Conservation (phyloP, 2,113 vertebrate genomes). For the Cyprinodon variegatus region DNA sequence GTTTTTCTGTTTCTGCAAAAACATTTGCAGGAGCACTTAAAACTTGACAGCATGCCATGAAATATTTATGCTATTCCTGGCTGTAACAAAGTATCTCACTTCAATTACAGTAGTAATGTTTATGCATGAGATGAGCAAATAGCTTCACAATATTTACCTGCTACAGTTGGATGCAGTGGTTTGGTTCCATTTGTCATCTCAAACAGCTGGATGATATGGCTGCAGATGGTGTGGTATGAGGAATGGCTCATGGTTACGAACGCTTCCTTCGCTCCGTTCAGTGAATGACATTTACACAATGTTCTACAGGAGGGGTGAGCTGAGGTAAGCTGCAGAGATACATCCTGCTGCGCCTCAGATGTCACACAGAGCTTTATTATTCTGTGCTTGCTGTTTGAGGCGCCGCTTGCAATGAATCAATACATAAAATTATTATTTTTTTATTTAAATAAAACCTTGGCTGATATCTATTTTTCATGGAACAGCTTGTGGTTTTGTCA, state of each 20-base stretch:
- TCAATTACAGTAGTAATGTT: conserved; percentile 64
- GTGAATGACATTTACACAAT: conserved; percentile 56
- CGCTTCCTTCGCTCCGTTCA: conserved; percentile 51
- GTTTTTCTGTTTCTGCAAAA: conserved; percentile 53
- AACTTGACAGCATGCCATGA: conserved; percentile 63
- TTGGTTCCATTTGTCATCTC: conserved; percentile 59
- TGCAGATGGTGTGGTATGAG: conserved; percentile 7
- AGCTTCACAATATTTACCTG: conserved; percentile 46
- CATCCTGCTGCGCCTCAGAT: conserved; percentile 32
- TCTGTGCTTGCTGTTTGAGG: conserved; percentile 17
- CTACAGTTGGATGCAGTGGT: conserved; percentile 48
- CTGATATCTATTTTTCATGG: neutral
- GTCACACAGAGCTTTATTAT: conserved; percentile 47
- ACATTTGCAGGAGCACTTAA: conserved; percentile 65
- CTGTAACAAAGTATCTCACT: conserved; percentile 46
- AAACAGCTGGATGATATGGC: conserved; percentile 47
- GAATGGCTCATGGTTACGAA: conserved; percentile 43
- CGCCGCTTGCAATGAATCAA: conserved; percentile 26
- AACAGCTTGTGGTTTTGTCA: neutral
- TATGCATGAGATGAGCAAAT: conserved; percentile 64
- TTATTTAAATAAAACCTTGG: conserved; percentile 24
- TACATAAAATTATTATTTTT: conserved; percentile 15
- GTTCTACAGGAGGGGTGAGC: conserved; percentile 52
- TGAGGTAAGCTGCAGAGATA: conserved; percentile 44
- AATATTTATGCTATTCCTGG: conserved; percentile 72